A percentile compares a stretch with the other conserved stretches of the same genome.
phyloP scores from a whole-genome alignment of 2,888 invertebrate genomes.

The Argyresthia albistria region DNA sequence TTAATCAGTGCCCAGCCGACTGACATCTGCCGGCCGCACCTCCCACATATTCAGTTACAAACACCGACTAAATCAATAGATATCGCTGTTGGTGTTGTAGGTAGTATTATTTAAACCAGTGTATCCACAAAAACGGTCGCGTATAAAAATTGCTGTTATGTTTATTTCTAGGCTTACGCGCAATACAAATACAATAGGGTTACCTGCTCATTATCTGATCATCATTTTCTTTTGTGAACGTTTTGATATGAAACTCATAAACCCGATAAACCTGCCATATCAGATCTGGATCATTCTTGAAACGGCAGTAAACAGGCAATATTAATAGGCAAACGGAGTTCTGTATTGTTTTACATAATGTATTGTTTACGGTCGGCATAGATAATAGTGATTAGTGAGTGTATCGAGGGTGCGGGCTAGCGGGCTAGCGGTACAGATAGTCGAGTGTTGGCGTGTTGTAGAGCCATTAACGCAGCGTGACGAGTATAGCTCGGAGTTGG shows the following conservation, averaged over 20 bases:
- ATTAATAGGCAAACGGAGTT: too few species aligned
- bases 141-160: too few species aligned
- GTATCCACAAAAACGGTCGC: too few species aligned
- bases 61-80: conserved; percentile 6
- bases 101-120: too few species aligned
- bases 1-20: conserved; percentile 52
- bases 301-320: too few species aligned
- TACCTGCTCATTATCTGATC: conserved; percentile 1
- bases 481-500: conserved; percentile 51
- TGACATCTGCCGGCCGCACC: conserved; percentile 55
- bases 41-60: conserved; percentile 62
- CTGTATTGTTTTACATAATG: too few species aligned
- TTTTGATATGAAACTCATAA: neutral
- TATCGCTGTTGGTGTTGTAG: too few species aligned
- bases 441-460: conserved; percentile 60
- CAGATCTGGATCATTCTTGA: neutral
- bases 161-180: too few species aligned
- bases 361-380: neutral
- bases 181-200: neutral
- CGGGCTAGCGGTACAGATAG: conserved; percentile 28
- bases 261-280: neutral
- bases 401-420: neutral
- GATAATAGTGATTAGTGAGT: neutral
- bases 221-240: neutral
- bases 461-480: conserved; percentile 69